phyloP scores from a whole-genome alignment of 1,140 invertebrate genomes.

The Calycopis cecrops region DNA sequence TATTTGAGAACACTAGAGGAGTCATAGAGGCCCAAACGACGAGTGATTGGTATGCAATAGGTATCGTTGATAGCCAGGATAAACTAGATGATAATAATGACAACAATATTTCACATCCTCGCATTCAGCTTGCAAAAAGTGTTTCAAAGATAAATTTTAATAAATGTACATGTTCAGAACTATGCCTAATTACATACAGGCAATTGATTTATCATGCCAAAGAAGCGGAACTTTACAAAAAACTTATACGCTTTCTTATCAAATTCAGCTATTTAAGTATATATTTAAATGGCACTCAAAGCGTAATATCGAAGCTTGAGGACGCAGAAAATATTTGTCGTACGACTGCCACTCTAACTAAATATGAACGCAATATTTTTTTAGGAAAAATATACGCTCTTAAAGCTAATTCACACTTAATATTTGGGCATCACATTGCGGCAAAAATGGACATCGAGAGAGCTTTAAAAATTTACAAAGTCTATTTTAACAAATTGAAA shows the following conservation, averaged over 20 bases:
- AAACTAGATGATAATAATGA: slow-evolving; percentile 29
- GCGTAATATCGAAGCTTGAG: slow-evolving; percentile 47
- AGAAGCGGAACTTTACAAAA: slow-evolving; percentile 57
- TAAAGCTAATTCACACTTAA: slow-evolving; percentile 46
- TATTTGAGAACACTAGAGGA: slow-evolving; percentile 45
- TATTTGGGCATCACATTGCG: slow-evolving; percentile 35
- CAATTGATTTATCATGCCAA: slow-evolving; percentile 54
- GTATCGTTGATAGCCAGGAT: slow-evolving; percentile 50
- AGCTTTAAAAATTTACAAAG: slow-evolving; percentile 42
- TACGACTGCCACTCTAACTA: slow-evolving; percentile 26
- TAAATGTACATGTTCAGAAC: slow-evolving; percentile 53
- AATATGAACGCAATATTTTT: slow-evolving; percentile 47
- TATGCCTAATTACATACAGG: slow-evolving; percentile 52
- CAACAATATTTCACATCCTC: slow-evolving; percentile 29
- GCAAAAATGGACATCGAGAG: slow-evolving; percentile 50
- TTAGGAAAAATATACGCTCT: slow-evolving; percentile 58
- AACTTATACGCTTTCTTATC: slow-evolving; percentile 60
- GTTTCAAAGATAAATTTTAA: slow-evolving; percentile 50
- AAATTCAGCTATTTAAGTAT: slow-evolving; percentile 52
- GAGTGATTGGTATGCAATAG: slow-evolving; percentile 48
- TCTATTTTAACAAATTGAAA: slow-evolving; percentile 47
- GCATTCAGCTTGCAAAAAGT: slow-evolving; percentile 49
- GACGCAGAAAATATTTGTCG: slow-evolving; percentile 53
- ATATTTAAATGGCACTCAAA: slow-evolving; percentile 45
- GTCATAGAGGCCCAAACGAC: slow-evolving; percentile 40